phyloP scores from a whole-genome alignment of 2,113 vertebrate genomes.

The Monopterus albus region DNA sequence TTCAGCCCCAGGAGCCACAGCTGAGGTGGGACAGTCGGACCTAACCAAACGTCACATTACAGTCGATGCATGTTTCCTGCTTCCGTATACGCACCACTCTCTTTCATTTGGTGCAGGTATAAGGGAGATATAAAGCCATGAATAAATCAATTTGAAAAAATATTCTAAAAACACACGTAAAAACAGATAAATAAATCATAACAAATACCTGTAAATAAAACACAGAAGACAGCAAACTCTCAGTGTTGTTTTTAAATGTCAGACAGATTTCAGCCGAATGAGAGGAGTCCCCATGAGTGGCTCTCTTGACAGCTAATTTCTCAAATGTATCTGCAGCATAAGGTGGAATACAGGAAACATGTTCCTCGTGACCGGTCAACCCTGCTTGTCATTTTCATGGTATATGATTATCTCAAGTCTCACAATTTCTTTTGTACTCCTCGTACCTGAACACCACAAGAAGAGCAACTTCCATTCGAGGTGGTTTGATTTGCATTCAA shows the following conservation, averaged over 20 bases:
- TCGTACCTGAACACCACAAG: constrained; percentile 44
- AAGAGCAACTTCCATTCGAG: constrained; percentile 60
- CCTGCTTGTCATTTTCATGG: constrained; percentile 57
- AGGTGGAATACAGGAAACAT: constrained; percentile 65
- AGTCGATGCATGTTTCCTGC: constrained; percentile 64
- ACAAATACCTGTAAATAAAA: constrained; percentile 62
- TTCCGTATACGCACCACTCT: constrained; percentile 38
- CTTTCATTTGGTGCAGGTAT: constrained; percentile 43
- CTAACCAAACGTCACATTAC: constrained; percentile 72
- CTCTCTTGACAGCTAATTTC: constrained; percentile 67
- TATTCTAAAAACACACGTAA: constrained; percentile 61
- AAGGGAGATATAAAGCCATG: constrained; percentile 27
- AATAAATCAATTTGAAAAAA: constrained; percentile 74
- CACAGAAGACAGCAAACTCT: constrained; percentile 46
- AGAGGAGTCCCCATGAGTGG: constrained; percentile 50
- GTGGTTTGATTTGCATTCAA: constrained; percentile 60
- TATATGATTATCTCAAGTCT: constrained; percentile 43
- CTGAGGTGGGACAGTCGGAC: constrained; percentile 66
- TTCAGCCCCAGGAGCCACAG: constrained; percentile 58
- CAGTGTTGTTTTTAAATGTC: constrained; percentile 62
- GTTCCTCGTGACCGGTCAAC: constrained; percentile 59
- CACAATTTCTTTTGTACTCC: constrained; percentile 46
- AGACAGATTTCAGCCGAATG: constrained; percentile 56
- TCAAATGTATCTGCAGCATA: constrained; percentile 62
- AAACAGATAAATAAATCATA: constrained; percentile 72